These are phyloP conservation scores for Drosophila siamana DNA, from an alignment of 2,888 invertebrate species.

Conservation along the genomic window DNA sequence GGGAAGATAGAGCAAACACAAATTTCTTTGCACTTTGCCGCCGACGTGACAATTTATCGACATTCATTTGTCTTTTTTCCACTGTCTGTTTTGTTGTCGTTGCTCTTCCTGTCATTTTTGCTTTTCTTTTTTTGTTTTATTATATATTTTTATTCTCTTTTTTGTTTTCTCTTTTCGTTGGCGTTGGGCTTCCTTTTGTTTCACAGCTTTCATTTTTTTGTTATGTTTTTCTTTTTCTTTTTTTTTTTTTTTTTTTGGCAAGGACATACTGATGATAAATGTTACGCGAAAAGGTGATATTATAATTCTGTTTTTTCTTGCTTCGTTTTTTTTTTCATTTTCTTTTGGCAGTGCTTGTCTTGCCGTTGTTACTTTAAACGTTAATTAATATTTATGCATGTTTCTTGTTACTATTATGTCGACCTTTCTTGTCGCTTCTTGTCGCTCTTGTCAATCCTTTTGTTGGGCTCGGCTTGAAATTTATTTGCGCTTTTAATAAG, in stretches of 20 bases:
- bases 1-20: slow-evolving; percentile 5
- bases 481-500: neutral
- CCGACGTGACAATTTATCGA: slow-evolving; percentile 64
- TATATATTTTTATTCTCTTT: slow-evolving; percentile 26
- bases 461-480: neutral
- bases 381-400: slow-evolving; percentile 57
- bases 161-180: slow-evolving; percentile 1
- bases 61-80: slow-evolving; percentile 60
- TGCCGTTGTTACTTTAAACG: slow-evolving; percentile 38
- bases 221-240: slow-evolving; percentile 4
- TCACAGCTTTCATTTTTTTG: neutral
- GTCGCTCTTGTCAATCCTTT: slow-evolving; percentile 10
- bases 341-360: no score
- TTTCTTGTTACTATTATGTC: slow-evolving; percentile 25
- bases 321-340: slow-evolving; percentile 6
- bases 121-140: no score
- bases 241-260: slow-evolving; percentile 13
- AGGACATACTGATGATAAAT: slow-evolving; percentile 50
- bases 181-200: slow-evolving; percentile 1
- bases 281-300: slow-evolving; percentile 47
- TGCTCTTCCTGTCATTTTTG: slow-evolving; percentile 26
- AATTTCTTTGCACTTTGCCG: slow-evolving; percentile 36
- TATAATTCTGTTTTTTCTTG: slow-evolving; percentile 25
- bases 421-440: slow-evolving; percentile 22
- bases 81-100: slow-evolving; percentile 17